Evolutionary conservation across 2,888 invertebrate species (phyloP), one percentile per base, ranked within the genome.

Genomic region (Drosophila atroscutellata): DNA sequence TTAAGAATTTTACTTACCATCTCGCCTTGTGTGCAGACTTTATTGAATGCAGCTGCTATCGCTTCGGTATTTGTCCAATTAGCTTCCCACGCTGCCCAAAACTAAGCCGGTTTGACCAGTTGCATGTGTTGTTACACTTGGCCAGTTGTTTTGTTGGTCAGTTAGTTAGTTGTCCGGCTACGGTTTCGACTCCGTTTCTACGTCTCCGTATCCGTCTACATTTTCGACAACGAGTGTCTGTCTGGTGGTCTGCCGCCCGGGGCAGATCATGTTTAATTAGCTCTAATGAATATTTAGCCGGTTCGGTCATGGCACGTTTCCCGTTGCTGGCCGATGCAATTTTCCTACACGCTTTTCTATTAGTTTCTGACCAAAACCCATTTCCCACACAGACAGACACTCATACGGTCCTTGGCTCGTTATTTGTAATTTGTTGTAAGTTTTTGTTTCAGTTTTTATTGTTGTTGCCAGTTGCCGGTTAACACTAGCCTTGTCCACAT

Each of bases 361-460:
- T 81, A 77, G 82, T 74, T 62, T 69, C 68, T 47, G 57, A 51
- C 69, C 66, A 39, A 45, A 36, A 7, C n/a, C 36, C 54, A 56
- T 56, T 24, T 15, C 37, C 37, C 28, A 26, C 39, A 24, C 55
- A 58, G 54, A 70, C 64, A 75, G 65, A 80, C 57, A 75, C 67
- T 70, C 77, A 70, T 71, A 77, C 60, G 79, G 75, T 67, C 75
- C 67, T 74, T 81, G 71, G 65, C 81, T 84, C 82, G 86, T 86
- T 88, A 88, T 86, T 88, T 81, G 86, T 80, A 86, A 86, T 88
- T 85, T 85, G 85, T 81, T 85, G 85, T 83, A 85, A 86, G 84
- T 83, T 86, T 85, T 75, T 86, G 80, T 86, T 86, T 82, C 75
- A 77, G 86, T 86, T 80, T 88, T 83, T 88, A 83, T 86, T 81